phyloP scores from a whole-genome alignment of 2,888 invertebrate species.

The Drosophila nigritarsus region DNA sequence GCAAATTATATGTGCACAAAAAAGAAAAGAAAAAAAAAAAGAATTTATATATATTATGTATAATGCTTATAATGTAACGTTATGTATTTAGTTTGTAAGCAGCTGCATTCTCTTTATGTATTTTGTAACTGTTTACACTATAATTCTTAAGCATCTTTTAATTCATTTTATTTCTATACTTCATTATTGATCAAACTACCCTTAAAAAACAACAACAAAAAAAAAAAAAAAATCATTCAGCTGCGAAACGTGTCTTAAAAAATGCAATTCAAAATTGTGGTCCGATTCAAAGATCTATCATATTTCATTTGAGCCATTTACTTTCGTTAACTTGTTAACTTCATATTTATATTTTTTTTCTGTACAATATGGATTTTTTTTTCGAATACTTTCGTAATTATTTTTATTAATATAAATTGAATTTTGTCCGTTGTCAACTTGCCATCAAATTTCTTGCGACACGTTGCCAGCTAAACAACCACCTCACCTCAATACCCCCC shows the following conservation, averaged over 20 bases:
- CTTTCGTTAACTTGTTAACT: not conserved
- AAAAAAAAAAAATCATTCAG: not conserved
- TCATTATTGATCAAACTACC: constrained; percentile 17
- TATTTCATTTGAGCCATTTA: not conserved
- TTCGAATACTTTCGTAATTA: not conserved
- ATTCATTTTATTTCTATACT: constrained; percentile 24
- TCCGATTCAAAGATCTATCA: constrained; percentile 9
- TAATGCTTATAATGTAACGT: constrained; percentile 61
- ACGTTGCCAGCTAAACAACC: not conserved
- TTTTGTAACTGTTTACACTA: constrained; percentile 57
- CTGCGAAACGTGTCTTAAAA: constrained; percentile 3
- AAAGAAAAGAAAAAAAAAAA: constrained; percentile 21
- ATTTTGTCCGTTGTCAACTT: constrained; percentile 1
- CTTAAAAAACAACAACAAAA: too few relatives aligned
- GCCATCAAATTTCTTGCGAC: not conserved
- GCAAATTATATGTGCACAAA: constrained; percentile 50
- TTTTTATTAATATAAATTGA: not conserved
- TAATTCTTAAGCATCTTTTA: constrained; percentile 49
- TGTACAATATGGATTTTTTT: too few relatives aligned
- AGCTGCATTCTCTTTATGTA: constrained; percentile 67
- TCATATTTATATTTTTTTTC: not conserved
- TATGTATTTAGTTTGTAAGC: constrained; percentile 68
- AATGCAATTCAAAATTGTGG: not conserved
- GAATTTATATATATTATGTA: constrained; percentile 30
- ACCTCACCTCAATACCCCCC: not conserved